Evolutionary conservation across 1,140 invertebrate genomes (phyloP).

Genomic region (Drosophila serrata): DNA sequence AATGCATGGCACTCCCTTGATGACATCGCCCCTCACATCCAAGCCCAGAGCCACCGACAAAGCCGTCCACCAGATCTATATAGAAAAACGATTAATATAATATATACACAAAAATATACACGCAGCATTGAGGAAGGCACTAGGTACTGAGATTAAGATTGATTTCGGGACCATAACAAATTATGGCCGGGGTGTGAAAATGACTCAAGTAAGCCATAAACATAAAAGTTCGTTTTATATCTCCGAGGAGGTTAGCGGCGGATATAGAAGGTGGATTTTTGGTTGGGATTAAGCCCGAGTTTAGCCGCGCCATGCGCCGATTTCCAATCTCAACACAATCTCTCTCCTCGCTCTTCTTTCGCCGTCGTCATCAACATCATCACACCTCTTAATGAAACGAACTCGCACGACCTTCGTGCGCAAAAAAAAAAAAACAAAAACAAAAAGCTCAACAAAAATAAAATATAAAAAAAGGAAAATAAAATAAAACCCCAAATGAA

Average conservation of each 20-base stretch:
- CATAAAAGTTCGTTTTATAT: conserved; percentile 55
- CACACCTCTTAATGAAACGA: conserved; percentile 79
- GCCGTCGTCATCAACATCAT: conserved; percentile 66
- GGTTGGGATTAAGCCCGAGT: conserved; percentile 32
- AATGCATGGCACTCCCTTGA: conserved; percentile 94
- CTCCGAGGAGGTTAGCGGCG: conserved; percentile 4
- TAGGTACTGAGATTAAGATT: conserved; percentile 52
- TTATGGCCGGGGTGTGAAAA: conserved; percentile 75
- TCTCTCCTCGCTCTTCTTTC: conserved; percentile 41
- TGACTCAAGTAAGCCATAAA: conserved; percentile 76
- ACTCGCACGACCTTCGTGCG: conserved; percentile 80
- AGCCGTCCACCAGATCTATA: conserved; percentile 95
- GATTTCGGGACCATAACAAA: conserved; percentile 59
- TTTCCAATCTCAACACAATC: conserved; percentile 41
- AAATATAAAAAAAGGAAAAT: conserved; percentile 39
- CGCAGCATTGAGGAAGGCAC: conserved; percentile 33
- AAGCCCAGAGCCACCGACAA: conserved; percentile 93
- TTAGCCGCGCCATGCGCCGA: conserved; percentile 29
- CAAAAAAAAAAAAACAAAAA: conserved; percentile 56
- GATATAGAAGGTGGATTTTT: conserved; percentile 26
- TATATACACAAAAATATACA: neutral
- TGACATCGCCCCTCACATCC: conserved; percentile 93
- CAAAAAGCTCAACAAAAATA: conserved; percentile 26
- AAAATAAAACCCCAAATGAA: conserved; percentile 55
- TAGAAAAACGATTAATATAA: conserved; percentile 44